These are phyloP conservation scores for Sinocyclocheilus anophthalmus DNA, from an alignment of 2,113 vertebrate species.

Conservation along the genomic window DNA sequence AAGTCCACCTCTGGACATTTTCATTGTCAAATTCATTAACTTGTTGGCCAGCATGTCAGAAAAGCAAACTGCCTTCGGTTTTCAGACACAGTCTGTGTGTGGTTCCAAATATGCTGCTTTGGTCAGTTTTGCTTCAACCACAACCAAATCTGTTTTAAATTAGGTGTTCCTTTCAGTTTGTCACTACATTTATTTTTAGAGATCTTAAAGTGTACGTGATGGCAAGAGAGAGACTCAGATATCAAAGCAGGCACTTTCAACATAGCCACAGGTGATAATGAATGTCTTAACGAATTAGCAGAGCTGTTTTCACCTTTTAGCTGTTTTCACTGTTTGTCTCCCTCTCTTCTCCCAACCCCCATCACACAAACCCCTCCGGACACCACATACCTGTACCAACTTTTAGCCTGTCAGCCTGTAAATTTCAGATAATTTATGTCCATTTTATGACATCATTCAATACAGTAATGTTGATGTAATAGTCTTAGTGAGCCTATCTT, in stretches of 20 bases:
- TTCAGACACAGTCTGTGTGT: background rate
- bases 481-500: background rate
- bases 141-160: slow-evolving; percentile 4
- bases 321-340: background rate
- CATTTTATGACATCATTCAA: slow-evolving; percentile 15
- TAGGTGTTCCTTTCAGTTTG: background rate
- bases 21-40: too few relatives aligned
- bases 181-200: background rate
- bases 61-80: background rate
- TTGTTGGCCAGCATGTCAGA: too few relatives aligned
- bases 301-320: slow-evolving; percentile 42
- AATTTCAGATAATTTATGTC: background rate
- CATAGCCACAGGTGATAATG: slow-evolving; percentile 47
- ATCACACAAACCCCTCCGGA: slow-evolving; percentile 12
- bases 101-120: background rate
- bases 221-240: background rate
- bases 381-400: slow-evolving; percentile 32
- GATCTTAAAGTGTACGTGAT: background rate
- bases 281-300: slow-evolving; percentile 43
- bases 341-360: slow-evolving; percentile 11
- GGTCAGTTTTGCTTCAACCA: background rate
- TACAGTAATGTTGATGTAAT: slow-evolving; percentile 9
- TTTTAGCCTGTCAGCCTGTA: background rate
- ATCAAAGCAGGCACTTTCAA: slow-evolving; percentile 19
- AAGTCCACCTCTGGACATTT: too few relatives aligned